Evolutionary conservation across 2,113 vertebrate species (phyloP).

Genomic region (Neotragus pygmaeus): DNA sequence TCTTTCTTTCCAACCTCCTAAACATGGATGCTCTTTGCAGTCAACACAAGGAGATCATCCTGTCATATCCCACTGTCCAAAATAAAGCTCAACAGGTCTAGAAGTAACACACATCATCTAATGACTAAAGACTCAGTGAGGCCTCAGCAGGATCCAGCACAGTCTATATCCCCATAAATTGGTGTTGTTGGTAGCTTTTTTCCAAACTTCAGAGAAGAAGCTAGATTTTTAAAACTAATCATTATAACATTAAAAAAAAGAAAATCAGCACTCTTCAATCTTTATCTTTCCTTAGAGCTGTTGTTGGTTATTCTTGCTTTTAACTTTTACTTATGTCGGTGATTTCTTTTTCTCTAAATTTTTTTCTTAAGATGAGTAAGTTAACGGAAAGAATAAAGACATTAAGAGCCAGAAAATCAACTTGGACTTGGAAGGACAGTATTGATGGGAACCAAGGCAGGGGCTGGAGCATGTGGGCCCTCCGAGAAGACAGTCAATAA

Average conservation of each 20-base stretch:
- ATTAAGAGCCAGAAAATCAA: neutral
- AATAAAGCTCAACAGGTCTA: constrained; percentile 67
- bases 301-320: neutral
- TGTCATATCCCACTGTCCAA: constrained; percentile 64
- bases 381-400: neutral
- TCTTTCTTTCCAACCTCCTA: neutral
- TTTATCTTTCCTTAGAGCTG: neutral
- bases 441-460: neutral
- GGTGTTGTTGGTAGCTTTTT: constrained; percentile 62
- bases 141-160: constrained; percentile 57
- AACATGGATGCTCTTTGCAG: constrained; percentile 58
- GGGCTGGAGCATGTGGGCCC: neutral
- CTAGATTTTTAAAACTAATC: constrained; percentile 26
- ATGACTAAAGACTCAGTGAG: constrained; percentile 67
- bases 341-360: neutral
- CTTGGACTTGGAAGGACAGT: neutral
- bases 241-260: neutral
- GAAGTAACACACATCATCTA: constrained; percentile 65
- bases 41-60: constrained; percentile 63
- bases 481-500: neutral
- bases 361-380: neutral
- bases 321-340: neutral
- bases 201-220: constrained; percentile 59
- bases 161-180: constrained; percentile 66
- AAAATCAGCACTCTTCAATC: neutral